Evolutionary conservation across 2,797 vertebrate species (phyloP), one percentile per base, ranked within the genome.

Genomic region (Adrianichthys oophorus): DNA sequence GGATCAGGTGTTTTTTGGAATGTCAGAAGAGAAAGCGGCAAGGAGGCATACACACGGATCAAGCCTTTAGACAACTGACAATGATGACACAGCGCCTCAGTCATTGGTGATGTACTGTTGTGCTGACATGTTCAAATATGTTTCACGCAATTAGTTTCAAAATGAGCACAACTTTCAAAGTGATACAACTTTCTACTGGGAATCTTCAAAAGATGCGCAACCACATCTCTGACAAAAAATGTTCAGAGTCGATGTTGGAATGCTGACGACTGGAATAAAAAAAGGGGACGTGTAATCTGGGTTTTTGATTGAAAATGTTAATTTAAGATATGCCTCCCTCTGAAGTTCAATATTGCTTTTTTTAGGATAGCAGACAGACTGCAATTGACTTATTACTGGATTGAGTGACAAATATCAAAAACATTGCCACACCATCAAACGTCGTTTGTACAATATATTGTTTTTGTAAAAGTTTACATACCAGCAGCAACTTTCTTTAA

Each of bases 231-330:
- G 62, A 68, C 49, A 72, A 77, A 75, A 78, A 76, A 51, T 59
- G 78, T 79, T 70, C 56, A 47, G 43, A 79, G 70, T 72, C 58
- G 57, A 49, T 61, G 73, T 70, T 67, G 50, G 76, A 79, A 85
- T 76, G 68, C 75, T 68, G 68, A 79, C 70, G 78, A 68, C 72
- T 76, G 76, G 74, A 90, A 90, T 88, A 85, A 89, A 87, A 90
- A 78, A 88, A 29, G 78, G 87, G 90, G 89, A 88, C 79, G 82
- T 80, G 84, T 90, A 90, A 91, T 92, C 90, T 86, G 58, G 76
- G 83, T 71, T 87, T 89, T 83, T 83, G 86, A 87, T 90, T 91
- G 90, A 91, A 90, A 91, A 87, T 41, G 73, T 86, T 91, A 90
- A 92, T 91, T 89, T 91, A 84, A 80, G 82, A 74, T 80, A 79